Evolutionary conservation across 2,797 vertebrate genomes (phyloP), one percentile per base, ranked within the genome.

Genomic region (Onychomys leucogaster): DNA sequence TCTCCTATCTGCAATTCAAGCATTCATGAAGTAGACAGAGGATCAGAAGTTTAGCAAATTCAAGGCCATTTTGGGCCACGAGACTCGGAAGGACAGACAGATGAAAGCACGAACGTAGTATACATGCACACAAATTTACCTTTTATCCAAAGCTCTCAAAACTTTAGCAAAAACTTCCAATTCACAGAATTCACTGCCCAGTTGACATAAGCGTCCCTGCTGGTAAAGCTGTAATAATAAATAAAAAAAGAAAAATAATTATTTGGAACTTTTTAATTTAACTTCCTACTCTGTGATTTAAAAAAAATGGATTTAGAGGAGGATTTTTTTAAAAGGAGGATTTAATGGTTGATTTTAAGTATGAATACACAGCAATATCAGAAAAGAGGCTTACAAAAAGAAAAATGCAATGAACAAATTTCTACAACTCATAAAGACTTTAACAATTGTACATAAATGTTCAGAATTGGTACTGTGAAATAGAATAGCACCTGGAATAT

Each of bases 141-240:
- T 99, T 99, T 99, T 99, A 98, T 99, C 99, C 98, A 99, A 99
- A 96, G 99, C 99, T 97, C 99, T 98, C 96, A 99, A 99, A 90
- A 99, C 99, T 99, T 99, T 99, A 90, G 99, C 99, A 98, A 99
- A 99, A 98, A 99, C 99, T 99, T 99, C 99, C 98, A 99, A 99
- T 98, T 99, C 99, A 98, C 99, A 99, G 98, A 99, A 99, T 99
- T 99, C 99, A 97, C 99, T 99, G 95, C 99, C 99, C 97, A 99
- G 99, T 98, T 99, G 99, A 98, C 99, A 99, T 92, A 99, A 99
- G 34, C 99, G 99, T 94, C 99, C 99, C 99, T 99, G 99, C 98
- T 99, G 99, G 98, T 99, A 99, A 98, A 99, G 99, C 99, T 99
- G 98, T 90, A 98, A 98, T 78, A 96, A 95, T 85, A 85, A 57